phyloP scores from a whole-genome alignment of 2,888 invertebrate species.

The Himalopsyche anomala region DNA sequence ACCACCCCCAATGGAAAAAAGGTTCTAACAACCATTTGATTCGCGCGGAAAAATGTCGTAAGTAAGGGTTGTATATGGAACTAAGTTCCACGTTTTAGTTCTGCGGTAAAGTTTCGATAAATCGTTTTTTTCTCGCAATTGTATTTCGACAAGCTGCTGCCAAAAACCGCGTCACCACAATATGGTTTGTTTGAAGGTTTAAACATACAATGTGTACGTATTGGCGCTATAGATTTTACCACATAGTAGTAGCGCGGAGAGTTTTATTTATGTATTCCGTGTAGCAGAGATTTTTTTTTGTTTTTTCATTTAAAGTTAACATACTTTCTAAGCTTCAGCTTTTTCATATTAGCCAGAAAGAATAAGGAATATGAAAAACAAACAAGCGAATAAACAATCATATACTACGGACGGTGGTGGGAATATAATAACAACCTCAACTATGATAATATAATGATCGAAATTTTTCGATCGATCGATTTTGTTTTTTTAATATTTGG shows the following conservation, averaged over 20 bases:
- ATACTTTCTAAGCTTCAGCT: slow-evolving; percentile 2
- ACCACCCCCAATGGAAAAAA: slow-evolving; percentile 20
- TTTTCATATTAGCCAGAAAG: slow-evolving; percentile 14
- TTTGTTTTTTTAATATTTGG: too few species aligned
- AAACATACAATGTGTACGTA: slow-evolving; percentile 44
- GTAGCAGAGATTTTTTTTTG: not conserved
- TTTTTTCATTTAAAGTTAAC: slow-evolving; percentile 26
- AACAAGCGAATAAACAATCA: not conserved
- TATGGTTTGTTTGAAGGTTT: slow-evolving; percentile 64
- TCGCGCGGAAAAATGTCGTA: slow-evolving; percentile 6
- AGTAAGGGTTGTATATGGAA: slow-evolving; percentile 20
- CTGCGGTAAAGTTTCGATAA: slow-evolving; percentile 23
- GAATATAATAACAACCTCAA: too few species aligned
- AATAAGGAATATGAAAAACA: slow-evolving; percentile 7
- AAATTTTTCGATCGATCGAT: too few species aligned
- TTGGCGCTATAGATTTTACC: not conserved
- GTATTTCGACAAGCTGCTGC: slow-evolving; percentile 64
- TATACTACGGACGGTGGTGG: not conserved
- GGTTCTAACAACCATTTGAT: slow-evolving; percentile 43
- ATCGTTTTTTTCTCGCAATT: slow-evolving; percentile 52
- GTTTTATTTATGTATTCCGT: slow-evolving; percentile 19
- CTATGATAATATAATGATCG: too few species aligned
- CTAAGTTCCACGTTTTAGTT: slow-evolving; percentile 29
- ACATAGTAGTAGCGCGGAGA: not conserved
- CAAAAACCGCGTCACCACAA: slow-evolving; percentile 65